Base-by-base conservation (phyloP, 1,140 invertebrate genomes). In the Neuroterus valhalla region DNA sequence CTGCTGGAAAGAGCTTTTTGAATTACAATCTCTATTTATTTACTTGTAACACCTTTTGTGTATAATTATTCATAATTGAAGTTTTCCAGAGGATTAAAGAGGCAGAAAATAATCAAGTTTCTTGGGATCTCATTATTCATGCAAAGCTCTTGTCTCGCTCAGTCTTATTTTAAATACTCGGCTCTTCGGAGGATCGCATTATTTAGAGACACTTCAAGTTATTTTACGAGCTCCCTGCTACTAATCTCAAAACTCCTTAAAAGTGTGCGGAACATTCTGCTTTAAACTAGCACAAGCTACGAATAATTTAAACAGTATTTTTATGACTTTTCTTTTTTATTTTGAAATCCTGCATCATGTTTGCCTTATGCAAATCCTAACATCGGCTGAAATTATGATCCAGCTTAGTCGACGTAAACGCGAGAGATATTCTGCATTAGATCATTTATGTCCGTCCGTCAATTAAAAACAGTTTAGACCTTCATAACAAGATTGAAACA, bases 111-210 rank as follows among this genome's bases (percentile, higher is more conserved):
- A 31, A 21, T 23, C 21, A 62, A 62, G 26, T 38, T 62, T 62
- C 55, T n/a, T 62, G 55, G 3, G n/a, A 38, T 62, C 55, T 62
- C 55, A 62, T 62, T 62, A 62, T 62, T 62, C 14, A 62, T 62
- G 55, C 55, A 62, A 62, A 62, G 55, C 55, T 62, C 55, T 62
- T 62, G 55, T 62, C 55, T 62, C 21, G 12, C 23, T 62, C 31
- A 31, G 23, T 31, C 12, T 31, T 14, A 62, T 62, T 62, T 62
- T 38, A 62, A 62, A 62, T 62, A 38, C 23, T 12, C 1, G 11
- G 26, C 31, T 31, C 55, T 62, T 38, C 23, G 55, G 31, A 62
- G 21, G 14, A 12, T n/a, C 31, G 55, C 23, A 31, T 62, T 62
- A 62, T 62, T 62, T 31, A 5, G 11, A 55, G 23, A 62, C 55